Evolutionary conservation across 2,113 vertebrate genomes (phyloP).

Genomic region (Daphoenositta chrysoptera): DNA sequence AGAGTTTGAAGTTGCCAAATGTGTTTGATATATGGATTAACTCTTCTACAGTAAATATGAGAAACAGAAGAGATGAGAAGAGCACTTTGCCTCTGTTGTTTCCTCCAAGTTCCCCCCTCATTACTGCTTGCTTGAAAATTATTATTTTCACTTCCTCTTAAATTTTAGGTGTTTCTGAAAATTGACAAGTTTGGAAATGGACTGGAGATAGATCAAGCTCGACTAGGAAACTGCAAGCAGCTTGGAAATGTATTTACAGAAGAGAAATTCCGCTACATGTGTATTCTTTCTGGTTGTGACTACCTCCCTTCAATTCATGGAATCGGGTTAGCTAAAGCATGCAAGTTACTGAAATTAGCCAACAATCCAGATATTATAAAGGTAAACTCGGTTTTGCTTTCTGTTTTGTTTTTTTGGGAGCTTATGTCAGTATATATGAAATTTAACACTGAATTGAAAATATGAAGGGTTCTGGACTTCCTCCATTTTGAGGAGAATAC

Average conservation of each 20-base stretch:
- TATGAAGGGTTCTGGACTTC: neutral
- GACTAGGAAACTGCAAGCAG: constrained; percentile 87
- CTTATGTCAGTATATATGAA: neutral
- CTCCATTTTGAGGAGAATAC: neutral
- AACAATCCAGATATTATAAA: constrained; percentile 93
- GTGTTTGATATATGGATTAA: neutral
- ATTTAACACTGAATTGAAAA: neutral
- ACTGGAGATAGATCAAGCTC: constrained; percentile 87
- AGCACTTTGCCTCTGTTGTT: neutral
- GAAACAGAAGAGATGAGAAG: neutral
- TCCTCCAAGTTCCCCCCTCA: too few species aligned
- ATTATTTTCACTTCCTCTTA: neutral
- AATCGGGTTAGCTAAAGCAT: constrained; percentile 94
- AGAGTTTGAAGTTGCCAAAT: neutral
- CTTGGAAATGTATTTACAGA: constrained; percentile 93
- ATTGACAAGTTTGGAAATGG: constrained; percentile 95
- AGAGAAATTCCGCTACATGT: constrained; percentile 97
- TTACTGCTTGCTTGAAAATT: too few species aligned
- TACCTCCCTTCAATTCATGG: constrained; percentile 93
- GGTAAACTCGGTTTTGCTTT: constrained; percentile 67
- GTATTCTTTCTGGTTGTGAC: constrained; percentile 98
- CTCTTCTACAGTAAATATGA: neutral
- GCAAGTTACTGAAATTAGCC: constrained; percentile 87
- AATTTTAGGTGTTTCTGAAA: constrained; percentile 90
- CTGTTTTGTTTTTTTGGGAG: neutral